These are phyloP conservation scores for Catharus ustulatus DNA, from an alignment of 2,797 vertebrate genomes.

Conservation along the genomic window DNA sequence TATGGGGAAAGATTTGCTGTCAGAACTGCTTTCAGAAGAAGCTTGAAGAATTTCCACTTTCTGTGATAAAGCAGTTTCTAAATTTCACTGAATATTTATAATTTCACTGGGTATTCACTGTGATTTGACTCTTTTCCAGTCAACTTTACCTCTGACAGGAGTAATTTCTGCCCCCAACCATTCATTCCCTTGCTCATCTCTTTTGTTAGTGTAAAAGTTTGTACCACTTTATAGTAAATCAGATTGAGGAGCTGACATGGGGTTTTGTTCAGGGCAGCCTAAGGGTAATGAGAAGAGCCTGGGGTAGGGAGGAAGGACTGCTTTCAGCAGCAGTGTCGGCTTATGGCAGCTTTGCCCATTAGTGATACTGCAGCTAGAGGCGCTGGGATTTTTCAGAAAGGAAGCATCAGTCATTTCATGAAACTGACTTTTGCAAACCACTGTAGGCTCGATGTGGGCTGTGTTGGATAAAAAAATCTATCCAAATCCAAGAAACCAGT, in stretches of 20 bases:
- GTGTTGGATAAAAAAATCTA: background rate
- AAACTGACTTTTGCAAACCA: background rate
- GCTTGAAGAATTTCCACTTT: background rate
- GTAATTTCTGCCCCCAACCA: background rate
- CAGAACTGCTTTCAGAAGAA: background rate
- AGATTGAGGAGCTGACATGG: background rate
- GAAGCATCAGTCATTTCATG: background rate
- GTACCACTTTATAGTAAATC: background rate
- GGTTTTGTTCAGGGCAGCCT: background rate
- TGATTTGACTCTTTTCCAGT: background rate
- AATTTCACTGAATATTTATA: background rate
- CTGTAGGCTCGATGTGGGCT: background rate
- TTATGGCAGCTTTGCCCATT: background rate
- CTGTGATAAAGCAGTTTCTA: background rate
- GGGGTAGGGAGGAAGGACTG: background rate
- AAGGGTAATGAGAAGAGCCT: background rate
- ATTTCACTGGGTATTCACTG: background rate
- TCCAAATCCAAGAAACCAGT: background rate
- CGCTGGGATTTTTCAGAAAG: background rate
- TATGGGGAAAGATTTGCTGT: background rate
- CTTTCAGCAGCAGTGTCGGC: background rate
- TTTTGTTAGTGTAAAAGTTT: background rate
- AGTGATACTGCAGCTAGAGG: background rate
- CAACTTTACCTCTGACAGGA: conserved; percentile 7
- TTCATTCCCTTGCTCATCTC: accelerated